phyloP scores from a whole-genome alignment of 92 coral and sea anemone genomes.

The Plumapathes pennacea region DNA sequence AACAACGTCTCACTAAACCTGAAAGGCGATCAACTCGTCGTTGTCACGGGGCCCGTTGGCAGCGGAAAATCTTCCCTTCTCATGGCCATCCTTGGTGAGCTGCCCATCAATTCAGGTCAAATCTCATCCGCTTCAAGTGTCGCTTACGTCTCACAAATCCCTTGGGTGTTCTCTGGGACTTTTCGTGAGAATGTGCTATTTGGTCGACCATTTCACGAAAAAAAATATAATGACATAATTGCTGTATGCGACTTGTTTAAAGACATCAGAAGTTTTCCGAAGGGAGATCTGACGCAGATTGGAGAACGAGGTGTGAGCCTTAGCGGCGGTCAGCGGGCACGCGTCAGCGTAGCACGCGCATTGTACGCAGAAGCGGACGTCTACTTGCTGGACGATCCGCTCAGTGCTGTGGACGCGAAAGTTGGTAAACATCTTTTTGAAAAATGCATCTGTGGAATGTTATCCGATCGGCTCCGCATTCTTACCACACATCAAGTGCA shows the following conservation, averaged over 20 bases:
- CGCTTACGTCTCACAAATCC: constrained; percentile 75
- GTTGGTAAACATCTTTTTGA: constrained; percentile 76
- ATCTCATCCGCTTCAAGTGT: constrained; percentile 65
- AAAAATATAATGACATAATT: constrained; percentile 75
- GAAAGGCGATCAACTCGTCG: constrained; percentile 62
- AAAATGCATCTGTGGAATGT: constrained; percentile 74
- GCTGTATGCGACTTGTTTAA: constrained; percentile 67
- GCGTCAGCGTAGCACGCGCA: constrained; percentile 76
- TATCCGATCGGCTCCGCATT: constrained; percentile 65
- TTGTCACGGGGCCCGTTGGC: constrained; percentile 76
- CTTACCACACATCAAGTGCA: constrained; percentile 81
- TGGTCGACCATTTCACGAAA: constrained; percentile 71
- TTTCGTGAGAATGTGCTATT: constrained; percentile 67
- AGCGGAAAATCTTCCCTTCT: constrained; percentile 82
- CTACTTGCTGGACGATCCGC: constrained; percentile 76
- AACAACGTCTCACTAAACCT: constrained; percentile 59
- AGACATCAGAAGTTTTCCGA: constrained; percentile 71
- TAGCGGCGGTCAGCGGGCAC: constrained; percentile 71
- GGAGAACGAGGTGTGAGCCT: constrained; percentile 59
- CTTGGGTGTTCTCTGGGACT: constrained; percentile 65
- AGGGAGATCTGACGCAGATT: constrained; percentile 73
- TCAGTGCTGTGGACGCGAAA: constrained; percentile 58
- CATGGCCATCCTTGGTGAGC: constrained; percentile 73
- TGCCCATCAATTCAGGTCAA: constrained; percentile 66
- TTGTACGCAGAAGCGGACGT: constrained; percentile 83